A percentile compares a stretch with the other conserved stretches of the same genome.
Conservation (phyloP, 1,140 invertebrate genomes). For the Lethocerus indicus region DNA sequence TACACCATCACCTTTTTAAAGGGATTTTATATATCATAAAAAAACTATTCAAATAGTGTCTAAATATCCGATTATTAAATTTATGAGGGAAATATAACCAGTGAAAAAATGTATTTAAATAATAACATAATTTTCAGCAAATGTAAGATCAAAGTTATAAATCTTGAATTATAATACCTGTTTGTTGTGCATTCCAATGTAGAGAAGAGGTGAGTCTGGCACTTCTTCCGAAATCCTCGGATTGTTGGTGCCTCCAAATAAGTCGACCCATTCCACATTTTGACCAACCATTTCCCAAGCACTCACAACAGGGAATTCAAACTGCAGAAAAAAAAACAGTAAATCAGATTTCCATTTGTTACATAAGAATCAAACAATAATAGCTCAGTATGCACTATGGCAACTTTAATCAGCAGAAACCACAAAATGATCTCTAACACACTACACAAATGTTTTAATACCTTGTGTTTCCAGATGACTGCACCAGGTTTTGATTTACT, state of each 20-base stretch:
- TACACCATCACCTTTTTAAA: too few species aligned
- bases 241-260: constrained; percentile 39
- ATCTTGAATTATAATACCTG: too few species aligned
- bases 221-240: constrained; percentile 11
- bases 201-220: constrained; percentile 35
- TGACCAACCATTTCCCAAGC: constrained; percentile 56
- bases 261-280: constrained; percentile 47
- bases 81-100: too few species aligned
- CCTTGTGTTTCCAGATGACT: constrained; percentile 54
- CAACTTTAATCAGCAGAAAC: too few species aligned
- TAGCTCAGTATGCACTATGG: neutral
- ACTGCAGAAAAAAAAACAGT: constrained; percentile 30
- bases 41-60: too few species aligned
- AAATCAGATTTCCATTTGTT: neutral
- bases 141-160: too few species aligned
- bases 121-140: too few species aligned
- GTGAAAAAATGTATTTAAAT: too few species aligned
- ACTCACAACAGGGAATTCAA: constrained; percentile 65
- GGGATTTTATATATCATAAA: too few species aligned
- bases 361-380: constrained; percentile 8
- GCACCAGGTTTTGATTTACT: constrained; percentile 31
- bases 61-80: too few species aligned
- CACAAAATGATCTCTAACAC: too few species aligned
- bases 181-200: constrained; percentile 71
- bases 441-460: too few species aligned